Conservation (phyloP, 2,797 vertebrate species). For the Trematomus bernacchii region DNA sequence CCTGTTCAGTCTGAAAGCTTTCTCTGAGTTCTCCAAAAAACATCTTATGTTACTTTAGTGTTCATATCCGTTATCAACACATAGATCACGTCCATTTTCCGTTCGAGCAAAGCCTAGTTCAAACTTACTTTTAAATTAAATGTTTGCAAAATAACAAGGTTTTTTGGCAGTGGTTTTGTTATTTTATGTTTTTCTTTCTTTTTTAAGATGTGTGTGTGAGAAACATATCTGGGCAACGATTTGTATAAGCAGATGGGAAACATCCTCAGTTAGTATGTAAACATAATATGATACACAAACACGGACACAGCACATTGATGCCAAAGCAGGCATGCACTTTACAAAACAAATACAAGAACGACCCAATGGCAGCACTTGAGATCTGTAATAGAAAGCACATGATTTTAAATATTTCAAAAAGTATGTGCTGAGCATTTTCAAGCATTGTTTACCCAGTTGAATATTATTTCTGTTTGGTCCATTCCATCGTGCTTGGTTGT, state of each 20-base stretch:
- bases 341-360: conserved; percentile 44
- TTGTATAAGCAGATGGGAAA: conserved; percentile 46
- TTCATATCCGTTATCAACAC: conserved; percentile 7
- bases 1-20: conserved; percentile 21
- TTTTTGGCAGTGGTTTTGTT: background rate
- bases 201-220: conserved; percentile 14
- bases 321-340: conserved; percentile 47
- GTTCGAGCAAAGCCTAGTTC: background rate
- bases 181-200: conserved; percentile 7
- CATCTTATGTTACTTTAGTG: conserved; percentile 24
- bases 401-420: conserved; percentile 43
- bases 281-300: conserved; percentile 52
- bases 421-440: conserved; percentile 34
- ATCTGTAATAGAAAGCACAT: conserved; percentile 52
- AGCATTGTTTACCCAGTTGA: conserved; percentile 64
- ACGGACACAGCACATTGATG: conserved; percentile 46
- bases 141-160: background rate
- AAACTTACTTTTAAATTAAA: conserved; percentile 3
- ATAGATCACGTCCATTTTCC: background rate
- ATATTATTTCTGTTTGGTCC: conserved; percentile 62
- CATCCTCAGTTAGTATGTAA: conserved; percentile 41
- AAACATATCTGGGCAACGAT: conserved; percentile 32
- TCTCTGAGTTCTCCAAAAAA: conserved; percentile 21
- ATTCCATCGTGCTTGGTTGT: conserved; percentile 55
- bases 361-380: conserved; percentile 10